Evolutionary conservation across 2,113 vertebrate species (phyloP), one percentile per base, ranked within the genome.

Genomic region (Pollachius pollachius): DNA sequence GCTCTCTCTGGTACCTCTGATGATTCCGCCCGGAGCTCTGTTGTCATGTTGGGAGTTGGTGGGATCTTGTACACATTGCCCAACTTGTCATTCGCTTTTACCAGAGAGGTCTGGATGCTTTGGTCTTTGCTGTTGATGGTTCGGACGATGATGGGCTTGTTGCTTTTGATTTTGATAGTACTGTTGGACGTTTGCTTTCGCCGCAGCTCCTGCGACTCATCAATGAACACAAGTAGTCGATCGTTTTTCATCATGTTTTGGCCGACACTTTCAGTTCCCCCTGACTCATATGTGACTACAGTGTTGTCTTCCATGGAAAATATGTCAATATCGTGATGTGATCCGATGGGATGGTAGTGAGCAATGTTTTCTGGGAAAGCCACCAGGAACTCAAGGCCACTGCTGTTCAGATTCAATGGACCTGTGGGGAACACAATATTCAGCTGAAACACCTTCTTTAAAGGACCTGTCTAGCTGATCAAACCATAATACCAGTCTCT

Each of bases 301-400:
- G 91, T 89, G 16, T 1, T 0, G 0, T 16, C 0, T 0, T 52
- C 0, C 11, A 91, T 4, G 17, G 83, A 76, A 0, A 79, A 86
- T 68, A 91, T 48, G 5, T 18, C 27, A 18, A 92, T 18, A 0
- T 0, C 0, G 74, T 81, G 81, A 0, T 0, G 0, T 2, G 80
- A 1, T 0, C 0, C 0, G 0, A 0, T 4, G 0, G 84, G 85
- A 34, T 87, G 48, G 62, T 86, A 93, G 21, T 73, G 75, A 48
- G 91, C 92, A 0, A 93, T 85, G 73, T 92, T 93, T 75, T 93
- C 92, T 0, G 88, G 90, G 41, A 91, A 93, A 17, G 75, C 87
- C 0, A 85, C 73, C 0, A 72, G 11, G 61, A 92, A 91, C 0
- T 41, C 3, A 1, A 0, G 54, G 13, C 89, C 89, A 1, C 37